Evolutionary conservation across 2,888 invertebrate genomes (phyloP).

Genomic region (Biston betularia): DNA sequence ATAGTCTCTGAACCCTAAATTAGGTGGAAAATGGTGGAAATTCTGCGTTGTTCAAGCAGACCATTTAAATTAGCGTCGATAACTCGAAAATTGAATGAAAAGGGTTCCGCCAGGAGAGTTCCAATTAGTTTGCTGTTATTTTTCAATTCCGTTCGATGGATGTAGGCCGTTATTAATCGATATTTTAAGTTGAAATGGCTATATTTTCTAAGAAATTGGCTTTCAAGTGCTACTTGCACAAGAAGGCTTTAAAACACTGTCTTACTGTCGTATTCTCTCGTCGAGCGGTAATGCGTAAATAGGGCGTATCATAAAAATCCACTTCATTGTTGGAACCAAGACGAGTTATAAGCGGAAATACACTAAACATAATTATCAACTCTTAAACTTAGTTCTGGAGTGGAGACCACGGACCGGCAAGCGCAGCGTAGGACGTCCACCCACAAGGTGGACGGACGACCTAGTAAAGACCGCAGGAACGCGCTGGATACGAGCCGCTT

Average conservation of each 20-base stretch:
- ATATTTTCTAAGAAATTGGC: constrained; percentile 3
- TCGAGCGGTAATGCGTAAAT: too few species aligned
- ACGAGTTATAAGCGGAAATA: too few species aligned
- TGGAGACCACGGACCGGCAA: too few species aligned
- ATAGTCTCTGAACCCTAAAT: not conserved
- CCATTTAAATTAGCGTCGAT: constrained; percentile 83
- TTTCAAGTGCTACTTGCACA: not conserved
- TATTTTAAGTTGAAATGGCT: constrained; percentile 32
- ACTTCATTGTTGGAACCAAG: too few species aligned
- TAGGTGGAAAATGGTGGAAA: constrained; percentile 63
- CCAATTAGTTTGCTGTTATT: constrained; percentile 86
- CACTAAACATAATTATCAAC: too few species aligned
- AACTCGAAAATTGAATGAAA: constrained; percentile 82
- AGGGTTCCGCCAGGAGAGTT: constrained; percentile 80
- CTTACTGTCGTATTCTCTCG: not conserved
- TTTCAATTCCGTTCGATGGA: constrained; percentile 76
- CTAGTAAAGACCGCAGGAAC: too few species aligned
- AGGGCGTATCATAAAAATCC: too few species aligned
- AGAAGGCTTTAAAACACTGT: not conserved
- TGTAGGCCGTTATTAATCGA: constrained; percentile 72
- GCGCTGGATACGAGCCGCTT: too few species aligned
- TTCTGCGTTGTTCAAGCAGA: constrained; percentile 71
- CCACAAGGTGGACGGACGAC: too few species aligned
- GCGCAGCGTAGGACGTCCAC: too few species aligned
- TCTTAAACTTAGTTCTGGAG: too few species aligned